Conservation (phyloP, 2,797 vertebrate genomes). For the Pipistrellus pipistrellus region DNA sequence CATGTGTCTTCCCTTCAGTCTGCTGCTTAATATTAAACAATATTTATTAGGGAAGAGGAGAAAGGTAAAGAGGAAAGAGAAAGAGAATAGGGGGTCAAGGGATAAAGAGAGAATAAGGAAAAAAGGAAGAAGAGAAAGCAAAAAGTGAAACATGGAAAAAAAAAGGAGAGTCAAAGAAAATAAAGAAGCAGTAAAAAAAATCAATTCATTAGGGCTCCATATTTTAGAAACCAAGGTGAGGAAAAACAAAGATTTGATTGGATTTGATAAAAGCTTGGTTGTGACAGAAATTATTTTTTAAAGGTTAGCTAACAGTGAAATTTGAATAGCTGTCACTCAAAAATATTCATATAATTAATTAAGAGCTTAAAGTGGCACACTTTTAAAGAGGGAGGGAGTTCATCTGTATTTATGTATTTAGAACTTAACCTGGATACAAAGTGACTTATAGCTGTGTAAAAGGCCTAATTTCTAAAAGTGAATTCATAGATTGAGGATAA, state of each 20-base stretch:
- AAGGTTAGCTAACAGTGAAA: not conserved
- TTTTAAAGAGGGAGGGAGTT: not conserved
- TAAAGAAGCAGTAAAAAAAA: not conserved
- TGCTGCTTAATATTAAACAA: not conserved
- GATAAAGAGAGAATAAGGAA: not conserved
- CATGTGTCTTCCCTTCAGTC: not conserved
- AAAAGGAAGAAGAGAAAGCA: not conserved
- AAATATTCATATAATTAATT: constrained; percentile 56
- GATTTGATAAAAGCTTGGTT: not conserved
- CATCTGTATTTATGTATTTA: constrained; percentile 13
- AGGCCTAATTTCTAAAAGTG: not conserved
- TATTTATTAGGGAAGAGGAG: not conserved
- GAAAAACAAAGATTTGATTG: constrained; percentile 53
- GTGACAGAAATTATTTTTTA: constrained; percentile 8
- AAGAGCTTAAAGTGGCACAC: constrained; percentile 13
- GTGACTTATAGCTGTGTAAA: not conserved
- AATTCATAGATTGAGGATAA: not conserved
- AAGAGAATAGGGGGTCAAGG: not conserved
- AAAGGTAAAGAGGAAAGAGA: not conserved
- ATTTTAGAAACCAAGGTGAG: constrained; percentile 1
- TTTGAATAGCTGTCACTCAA: constrained; percentile 57
- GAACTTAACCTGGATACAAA: constrained; percentile 24
- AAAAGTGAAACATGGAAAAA: not conserved
- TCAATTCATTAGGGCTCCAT: not conserved
- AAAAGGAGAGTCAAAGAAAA: not conserved